Evolutionary conservation across 2,113 vertebrate genomes (phyloP), one percentile per base, ranked within the genome.

Genomic region (Hippocampus comes): DNA sequence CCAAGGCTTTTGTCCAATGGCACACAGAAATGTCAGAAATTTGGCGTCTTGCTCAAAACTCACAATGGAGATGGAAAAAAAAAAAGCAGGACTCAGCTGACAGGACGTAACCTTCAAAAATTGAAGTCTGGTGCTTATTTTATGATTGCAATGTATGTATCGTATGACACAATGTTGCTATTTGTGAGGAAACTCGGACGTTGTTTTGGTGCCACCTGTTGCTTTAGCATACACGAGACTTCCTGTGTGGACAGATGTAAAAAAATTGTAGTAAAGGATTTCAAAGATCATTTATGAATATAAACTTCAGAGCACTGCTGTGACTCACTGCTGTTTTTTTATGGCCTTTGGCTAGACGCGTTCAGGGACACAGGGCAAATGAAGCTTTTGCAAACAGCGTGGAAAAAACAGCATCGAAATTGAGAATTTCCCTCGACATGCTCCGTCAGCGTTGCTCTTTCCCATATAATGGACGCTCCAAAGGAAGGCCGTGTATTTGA

Each of bases 401-500:
- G 18, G 18, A 18, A 65, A 74, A 67, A 67, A 21, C 41, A 51
- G 43, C 77, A 79, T 87, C 77, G 81, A 80, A 86, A 86, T 6
- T 72, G 72, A 75, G 71, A 78, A 70, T 80, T 66, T 60, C 68
- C 79, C 65, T 72, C 74, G 76, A 81, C 14, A 18, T 30, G 27
- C 78, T 86, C 82, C 64, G 78, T 71, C 69, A 21, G 43, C 63
- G 12, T 64, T 21, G 48, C 77, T 88, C 76, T 78, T 75, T 67
- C 72, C 60, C 66, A 80, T 60, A 71, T 84, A 73, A 76, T 25
- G 66, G 61, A 49, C 71, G 76, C 80, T 78, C 72, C 59, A 63
- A 70, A 78, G 70, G 76, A 78, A 81, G 79, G 80, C 75, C 46
- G 64, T 38, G 12, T 48, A 76, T 85, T 88, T 86, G 82, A 89